Conservation (phyloP, 1,140 invertebrate genomes). For the Drosophila carrolli region DNA sequence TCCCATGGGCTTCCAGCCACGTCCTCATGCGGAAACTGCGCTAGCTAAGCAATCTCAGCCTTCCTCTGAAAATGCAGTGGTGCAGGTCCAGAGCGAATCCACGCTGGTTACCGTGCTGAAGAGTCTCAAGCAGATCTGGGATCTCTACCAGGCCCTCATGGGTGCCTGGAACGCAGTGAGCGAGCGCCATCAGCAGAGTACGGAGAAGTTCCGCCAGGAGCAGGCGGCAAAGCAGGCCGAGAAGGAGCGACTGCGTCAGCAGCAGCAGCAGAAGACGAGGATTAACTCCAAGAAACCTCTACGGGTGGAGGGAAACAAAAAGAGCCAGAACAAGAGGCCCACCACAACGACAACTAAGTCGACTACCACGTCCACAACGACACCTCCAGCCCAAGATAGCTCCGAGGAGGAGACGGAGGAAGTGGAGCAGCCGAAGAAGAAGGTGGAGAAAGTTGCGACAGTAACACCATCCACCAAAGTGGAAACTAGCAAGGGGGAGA, state of each 20-base stretch:
- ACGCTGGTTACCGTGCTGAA: slow-evolving; percentile 68
- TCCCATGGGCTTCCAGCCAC: slow-evolving; percentile 68
- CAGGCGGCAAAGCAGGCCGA: slow-evolving; percentile 52
- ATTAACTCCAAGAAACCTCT: slow-evolving; percentile 75
- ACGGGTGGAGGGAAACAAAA: slow-evolving; percentile 56
- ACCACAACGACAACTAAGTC: slow-evolving; percentile 39
- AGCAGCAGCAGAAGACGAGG: slow-evolving; percentile 62
- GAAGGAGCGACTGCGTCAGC: slow-evolving; percentile 61
- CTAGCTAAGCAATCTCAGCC: slow-evolving; percentile 46
- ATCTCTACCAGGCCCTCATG: slow-evolving; percentile 72
- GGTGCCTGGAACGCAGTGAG: slow-evolving; percentile 67
- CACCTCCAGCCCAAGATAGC: slow-evolving; percentile 13
- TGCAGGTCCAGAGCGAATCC: slow-evolving; percentile 31
- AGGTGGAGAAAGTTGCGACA: slow-evolving; percentile 22
- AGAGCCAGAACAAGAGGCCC: slow-evolving; percentile 55
- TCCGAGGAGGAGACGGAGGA: slow-evolving; percentile 27
- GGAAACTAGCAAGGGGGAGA: slow-evolving; percentile 35
- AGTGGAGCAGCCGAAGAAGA: neutral
- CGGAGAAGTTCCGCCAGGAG: slow-evolving; percentile 56
- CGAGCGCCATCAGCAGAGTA: slow-evolving; percentile 65
- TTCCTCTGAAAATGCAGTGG: slow-evolving; percentile 5
- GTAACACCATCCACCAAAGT: slow-evolving; percentile 17
- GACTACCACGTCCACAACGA: slow-evolving; percentile 28
- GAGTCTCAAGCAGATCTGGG: slow-evolving; percentile 75
- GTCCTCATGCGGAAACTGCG: slow-evolving; percentile 20